phyloP scores from a whole-genome alignment of 53 echinoderm and acorn worm species.

The Henricia sp. region DNA sequence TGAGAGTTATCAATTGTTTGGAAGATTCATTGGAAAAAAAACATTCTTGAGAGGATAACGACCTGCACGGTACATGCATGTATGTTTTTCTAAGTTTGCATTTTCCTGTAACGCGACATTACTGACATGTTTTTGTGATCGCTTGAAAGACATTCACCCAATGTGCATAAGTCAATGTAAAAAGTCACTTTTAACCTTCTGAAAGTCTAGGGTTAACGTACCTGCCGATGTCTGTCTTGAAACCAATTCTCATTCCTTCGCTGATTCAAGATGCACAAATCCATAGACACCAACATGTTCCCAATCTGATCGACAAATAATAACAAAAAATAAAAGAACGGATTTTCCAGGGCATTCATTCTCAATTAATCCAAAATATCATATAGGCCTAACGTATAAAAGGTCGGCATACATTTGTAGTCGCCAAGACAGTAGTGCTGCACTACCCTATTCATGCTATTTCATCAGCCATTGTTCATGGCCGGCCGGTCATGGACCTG shows the following conservation, averaged over 20 bases:
- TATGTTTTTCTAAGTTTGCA: no score
- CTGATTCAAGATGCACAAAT: slow-evolving; percentile 46
- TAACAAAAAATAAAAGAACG: neutral
- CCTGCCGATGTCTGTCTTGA: slow-evolving; percentile 53
- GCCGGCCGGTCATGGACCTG: neutral
- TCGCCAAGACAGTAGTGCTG: neutral
- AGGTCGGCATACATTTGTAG: neutral
- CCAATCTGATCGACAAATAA: slow-evolving; percentile 13
- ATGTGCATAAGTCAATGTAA: no score
- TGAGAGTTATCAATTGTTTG: no score
- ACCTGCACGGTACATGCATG: no score
- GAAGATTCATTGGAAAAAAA: no score
- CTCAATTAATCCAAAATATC: neutral
- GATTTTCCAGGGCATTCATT: no score
- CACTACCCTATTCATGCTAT: neutral
- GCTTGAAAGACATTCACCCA: no score
- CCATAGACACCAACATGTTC: slow-evolving; percentile 38
- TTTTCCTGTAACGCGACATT: no score
- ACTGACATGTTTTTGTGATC: no score
- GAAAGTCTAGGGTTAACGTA: neutral
- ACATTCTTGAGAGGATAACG: no score
- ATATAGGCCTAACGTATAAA: neutral
- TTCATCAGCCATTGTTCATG: neutral
- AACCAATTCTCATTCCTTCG: slow-evolving; percentile 27
- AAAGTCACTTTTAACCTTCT: no score